Base-by-base conservation (phyloP, 2,888 invertebrate species). In the Ptilodon capucinus region DNA sequence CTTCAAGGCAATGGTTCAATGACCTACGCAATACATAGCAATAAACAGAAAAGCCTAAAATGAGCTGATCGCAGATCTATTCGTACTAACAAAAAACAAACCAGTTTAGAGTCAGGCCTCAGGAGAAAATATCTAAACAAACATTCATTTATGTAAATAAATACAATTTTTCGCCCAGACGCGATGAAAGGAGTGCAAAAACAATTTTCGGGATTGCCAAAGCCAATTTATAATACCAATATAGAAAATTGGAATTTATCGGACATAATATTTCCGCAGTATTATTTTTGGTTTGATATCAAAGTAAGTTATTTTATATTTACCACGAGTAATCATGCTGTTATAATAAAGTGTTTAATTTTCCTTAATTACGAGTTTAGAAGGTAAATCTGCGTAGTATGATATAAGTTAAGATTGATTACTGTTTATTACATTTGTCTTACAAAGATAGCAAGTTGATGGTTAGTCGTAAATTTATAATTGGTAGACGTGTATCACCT, bases 101-200 rank as follows among this genome's bases (percentile, higher is more conserved):
- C 40, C 14, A 25, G 16, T 25, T 16, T 25, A 40, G 16, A 25
- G 9, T 16, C 38, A n/a, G 14, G 9, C 40, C 4, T 11, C 2
- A 9, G 19, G 25, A n/a, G 45, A 19, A 52, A 48, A 52, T 5
- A 42, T 35, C 43, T 51, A 57, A 46, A 50, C 50, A 58, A 66
- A 66, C 53, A 64, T 71, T 63, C 57, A 54, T 60, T 62, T 66
- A 71, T 69, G 65, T 42, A 64, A 71, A 72, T 67, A 50, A 52
- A 60, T 54, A 14, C 60, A 61, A 53, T 60, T 68, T 67, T 64
- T 54, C 51, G 49, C 46, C 48, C 56, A 48, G 51, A 51, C 56
- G 51, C 44, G 39, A 50, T 44, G 30, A 18, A 44, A 51, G 41
- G 40, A 65, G 11, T 61, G 46, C 21, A 21, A 57, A 64, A 59